A percentile compares a stretch with the other conserved stretches of the same genome.
These are phyloP conservation scores for Acromyrmex heyeri DNA, from an alignment of 1,140 invertebrate genomes.

Conservation along the genomic window DNA sequence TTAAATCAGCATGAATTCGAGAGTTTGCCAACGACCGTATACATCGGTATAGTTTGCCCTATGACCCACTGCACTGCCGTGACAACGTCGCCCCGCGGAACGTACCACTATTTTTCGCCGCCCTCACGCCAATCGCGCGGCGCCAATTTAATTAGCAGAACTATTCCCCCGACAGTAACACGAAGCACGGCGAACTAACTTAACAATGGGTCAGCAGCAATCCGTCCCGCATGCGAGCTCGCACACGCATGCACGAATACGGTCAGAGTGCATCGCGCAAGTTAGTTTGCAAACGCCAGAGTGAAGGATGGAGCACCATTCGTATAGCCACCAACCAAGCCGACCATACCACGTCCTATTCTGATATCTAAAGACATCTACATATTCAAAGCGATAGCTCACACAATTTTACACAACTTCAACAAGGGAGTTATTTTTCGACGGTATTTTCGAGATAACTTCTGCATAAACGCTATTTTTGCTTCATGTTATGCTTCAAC, in stretches of 20 bases:
- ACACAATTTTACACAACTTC: conserved; percentile 6
- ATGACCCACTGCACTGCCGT: conserved; percentile 53
- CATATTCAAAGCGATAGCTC: not conserved
- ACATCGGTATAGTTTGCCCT: conserved; percentile 31
- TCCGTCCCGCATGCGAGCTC: conserved; percentile 63
- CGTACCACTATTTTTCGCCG: conserved; percentile 59
- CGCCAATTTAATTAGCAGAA: conserved; percentile 75
- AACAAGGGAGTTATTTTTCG: not conserved
- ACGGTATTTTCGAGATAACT: not conserved
- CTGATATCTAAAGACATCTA: conserved; percentile 21
- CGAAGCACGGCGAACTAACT: conserved; percentile 74
- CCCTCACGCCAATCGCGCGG: conserved; percentile 45
- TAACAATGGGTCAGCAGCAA: conserved; percentile 73
- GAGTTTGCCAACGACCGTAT: conserved; percentile 51
- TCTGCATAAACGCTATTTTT: not conserved
- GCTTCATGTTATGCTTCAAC: not conserved
- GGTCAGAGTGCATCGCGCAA: not conserved
- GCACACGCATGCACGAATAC: conserved; percentile 48
- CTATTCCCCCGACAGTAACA: conserved; percentile 65
- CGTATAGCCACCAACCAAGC: conserved; percentile 13
- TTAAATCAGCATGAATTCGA: conserved; percentile 44
- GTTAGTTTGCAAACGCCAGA: conserved; percentile 72
- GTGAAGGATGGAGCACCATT: conserved; percentile 62
- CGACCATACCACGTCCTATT: conserved; percentile 10
- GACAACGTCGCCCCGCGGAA: conserved; percentile 19